These are phyloP conservation scores for Phalacrocorax aristotelis DNA, from an alignment of 2,113 vertebrate genomes.

Conservation along the genomic window DNA sequence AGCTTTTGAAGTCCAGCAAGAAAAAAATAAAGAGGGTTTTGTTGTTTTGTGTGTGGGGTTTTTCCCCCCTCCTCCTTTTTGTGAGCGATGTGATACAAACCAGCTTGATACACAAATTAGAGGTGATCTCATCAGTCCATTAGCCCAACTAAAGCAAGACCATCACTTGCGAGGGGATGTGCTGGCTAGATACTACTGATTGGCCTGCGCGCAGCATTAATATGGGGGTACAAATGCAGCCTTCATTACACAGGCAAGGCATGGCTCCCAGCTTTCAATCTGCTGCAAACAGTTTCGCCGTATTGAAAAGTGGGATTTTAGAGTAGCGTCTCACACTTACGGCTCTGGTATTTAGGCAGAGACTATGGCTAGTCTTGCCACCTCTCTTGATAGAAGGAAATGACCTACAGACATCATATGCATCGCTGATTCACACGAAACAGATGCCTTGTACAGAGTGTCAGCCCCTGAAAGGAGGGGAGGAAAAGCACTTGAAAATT, in stretches of 20 bases:
- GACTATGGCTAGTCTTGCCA: neutral
- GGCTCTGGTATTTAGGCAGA: neutral
- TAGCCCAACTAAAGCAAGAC: constrained; percentile 30
- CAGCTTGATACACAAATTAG: constrained; percentile 59
- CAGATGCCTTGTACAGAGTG: neutral
- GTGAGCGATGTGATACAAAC: constrained; percentile 60
- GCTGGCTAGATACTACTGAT: constrained; percentile 40
- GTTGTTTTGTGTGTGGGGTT: neutral
- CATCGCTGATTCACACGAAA: neutral
- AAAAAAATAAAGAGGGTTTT: constrained; percentile 41
- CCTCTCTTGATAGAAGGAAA: neutral
- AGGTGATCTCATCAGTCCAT: constrained; percentile 73
- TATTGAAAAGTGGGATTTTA: constrained; percentile 14
- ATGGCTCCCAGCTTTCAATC: constrained; percentile 55
- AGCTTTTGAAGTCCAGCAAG: constrained; percentile 35
- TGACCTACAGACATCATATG: neutral
- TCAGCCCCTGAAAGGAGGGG: constrained; percentile 12
- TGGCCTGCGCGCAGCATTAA: constrained; percentile 30
- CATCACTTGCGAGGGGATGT: constrained; percentile 66
- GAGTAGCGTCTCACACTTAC: neutral
- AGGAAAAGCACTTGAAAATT: constrained; percentile 50
- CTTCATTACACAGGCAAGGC: constrained; percentile 62
- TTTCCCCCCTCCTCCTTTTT: neutral
- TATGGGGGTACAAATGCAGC: constrained; percentile 21
- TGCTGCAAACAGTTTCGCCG: neutral